Evolutionary conservation across 2,888 invertebrate genomes (phyloP), one percentile per base, ranked within the genome.

Genomic region (Pristionchus japonicus): DNA sequence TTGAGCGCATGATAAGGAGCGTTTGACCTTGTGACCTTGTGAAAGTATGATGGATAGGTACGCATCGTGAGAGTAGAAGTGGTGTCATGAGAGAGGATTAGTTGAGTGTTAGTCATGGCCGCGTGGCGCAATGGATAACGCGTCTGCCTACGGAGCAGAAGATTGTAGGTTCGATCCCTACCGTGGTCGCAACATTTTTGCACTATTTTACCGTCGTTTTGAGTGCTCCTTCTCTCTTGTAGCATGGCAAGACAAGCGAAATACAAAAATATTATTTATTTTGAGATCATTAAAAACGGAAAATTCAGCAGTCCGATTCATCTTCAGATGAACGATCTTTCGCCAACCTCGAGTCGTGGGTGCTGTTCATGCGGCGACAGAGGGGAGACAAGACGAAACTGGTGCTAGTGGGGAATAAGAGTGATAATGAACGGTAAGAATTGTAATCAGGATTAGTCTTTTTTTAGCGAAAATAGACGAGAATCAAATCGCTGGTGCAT

Each of bases 101-200:
- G 9, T 7, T 3, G n/a, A 6, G 0, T 6, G 3, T 1, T 7
- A n/a, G 0, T 3, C 84, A 84, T 88, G 89, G 88, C 88, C 88
- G 88, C 64, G 89, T 90, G 89, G 90, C 90, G 89, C 89, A 90
- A 89, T 90, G 90, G 90, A 90, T 89, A 90, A 90, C 89, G 93
- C 93, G 93, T 94, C 93, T 92, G 93, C 90, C 93, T 93, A 93
- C 93, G 93, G 91, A 94, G 91, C 93, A 92, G 93, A 93, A 93
- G 93, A 94, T 94, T 94, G 92, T 90, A 93, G 93, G 93, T 94
- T 94, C 93, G 93, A 94, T 91, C 37, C 47, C 47, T 77, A 77
- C 77, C 77, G 77, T 52, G 49, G 49, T 47, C 49, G 40, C 6
- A 31, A 34, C 3, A 15, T 83, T 77, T 43, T 43, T 15, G 7